Evolutionary conservation across 2,797 vertebrate species (phyloP), one percentile per base, ranked within the genome.

Genomic region (Poecilia wingei): DNA sequence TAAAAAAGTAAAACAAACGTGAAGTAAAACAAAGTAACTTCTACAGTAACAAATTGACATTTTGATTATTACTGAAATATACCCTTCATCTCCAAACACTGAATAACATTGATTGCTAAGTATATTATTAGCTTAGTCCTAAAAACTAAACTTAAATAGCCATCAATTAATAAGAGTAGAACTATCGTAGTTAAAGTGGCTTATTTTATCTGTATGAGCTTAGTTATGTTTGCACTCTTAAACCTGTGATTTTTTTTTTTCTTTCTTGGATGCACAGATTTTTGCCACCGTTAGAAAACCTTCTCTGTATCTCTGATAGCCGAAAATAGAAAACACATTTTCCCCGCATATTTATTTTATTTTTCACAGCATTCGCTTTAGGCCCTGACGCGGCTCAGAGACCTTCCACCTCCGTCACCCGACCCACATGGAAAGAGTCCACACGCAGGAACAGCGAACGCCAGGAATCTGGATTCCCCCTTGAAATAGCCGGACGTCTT

Each of bases 381-480:
- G 57, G 68, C 74, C 85, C 85, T 84, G 45, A 77, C 41, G 46
- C 4, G 72, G 80, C 79, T 79, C 28, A 0, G 28, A 85, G 86
- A 86, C 89, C 79, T 87, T 87, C 82, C 74, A 73, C 43, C 53
- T 82, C 53, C 68, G 70, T 82, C 87, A 72, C 53, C 78, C 85
- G 64, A 75, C 68, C 82, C 75, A 55, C 80, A 83, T 64, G 79
- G 77, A 86, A 83, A 89, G 68, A 46, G 82, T 72, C 39, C 73
- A 74, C 78, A 59, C 28, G 20, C 79, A 68, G 79, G 43, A 57
- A 28, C 80, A 68, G 64, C 57, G 59, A 81, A 87, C 84, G 82
- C 79, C 72, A 79, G 84, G 90, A 94, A 93, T 94, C 79, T 31
- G 71, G 78, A 78, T 88, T 87, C 91, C 87, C 87, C 85, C 88